Evolutionary conservation across 2,888 invertebrate species (phyloP), one percentile per base, ranked within the genome.

Genomic region (Dysmachus trigonus): DNA sequence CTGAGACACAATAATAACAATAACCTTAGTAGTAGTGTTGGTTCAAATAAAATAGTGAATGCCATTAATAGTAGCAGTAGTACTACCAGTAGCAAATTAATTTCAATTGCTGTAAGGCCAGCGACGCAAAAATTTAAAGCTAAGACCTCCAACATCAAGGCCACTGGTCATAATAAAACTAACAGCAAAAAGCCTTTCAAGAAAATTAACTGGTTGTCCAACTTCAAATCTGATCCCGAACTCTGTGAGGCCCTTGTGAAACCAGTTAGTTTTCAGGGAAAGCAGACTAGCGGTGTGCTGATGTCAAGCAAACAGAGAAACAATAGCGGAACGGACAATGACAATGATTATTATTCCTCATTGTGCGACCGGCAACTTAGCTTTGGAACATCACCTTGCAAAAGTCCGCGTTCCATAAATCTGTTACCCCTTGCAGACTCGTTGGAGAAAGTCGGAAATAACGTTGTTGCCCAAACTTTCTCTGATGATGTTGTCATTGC

Each of bases 301-400:
- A 62, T 27, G 33, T 53, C 72, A 41, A 38, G 22, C 79, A 72
- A 79, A 33, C 85, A 15, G 38, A 82, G 77, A 85, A 81, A 35
- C 86, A 86, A 81, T 86, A 88, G 35, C 85, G 84, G 51, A 86
- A 81, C 53, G 38, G 82, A 81, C 83, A 86, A 31, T 81, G 90
- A 89, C 38, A 41, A 41, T 87, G 90, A 90, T 88, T 90, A 89
- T 87, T 90, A 90, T 89, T 91, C 90, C 87, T 89, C 89, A 77
- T 89, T 90, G 88, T 91, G 91, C 90, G 91, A 91, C 89, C 90
- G 90, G 86, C 90, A 90, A 88, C 88, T 91, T 87, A 91, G 90
- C 89, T 90, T 89, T 87, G 90, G 90, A 86, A 90, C 90, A 86
- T 90, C 91, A 85, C 90, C 90, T 41, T 89, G 89, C 87, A 90